These are phyloP conservation scores for Gymnosoma rotundatum DNA, from an alignment of 2,888 invertebrate species.

Conservation along the genomic window DNA sequence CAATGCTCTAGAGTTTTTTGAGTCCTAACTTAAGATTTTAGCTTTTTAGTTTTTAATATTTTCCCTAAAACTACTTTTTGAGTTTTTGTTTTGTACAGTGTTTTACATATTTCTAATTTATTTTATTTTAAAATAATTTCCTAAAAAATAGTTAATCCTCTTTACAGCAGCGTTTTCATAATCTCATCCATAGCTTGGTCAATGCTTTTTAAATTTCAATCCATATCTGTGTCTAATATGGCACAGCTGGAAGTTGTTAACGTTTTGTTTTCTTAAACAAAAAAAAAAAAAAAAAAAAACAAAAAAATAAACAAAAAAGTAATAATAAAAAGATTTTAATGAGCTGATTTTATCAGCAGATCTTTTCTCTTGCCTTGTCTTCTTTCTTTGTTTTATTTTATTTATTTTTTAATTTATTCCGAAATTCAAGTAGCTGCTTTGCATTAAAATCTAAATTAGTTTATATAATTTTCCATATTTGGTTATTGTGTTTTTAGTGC, in stretches of 20 bases:
- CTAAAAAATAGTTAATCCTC: slow-evolving; percentile 2
- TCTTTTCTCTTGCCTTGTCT: slow-evolving; percentile 16
- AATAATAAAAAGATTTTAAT: slow-evolving; percentile 34
- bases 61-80: too few species aligned
- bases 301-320: not conserved
- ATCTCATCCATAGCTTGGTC: slow-evolving; percentile 10
- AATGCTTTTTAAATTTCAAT: slow-evolving; percentile 28
- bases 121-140: too few species aligned
- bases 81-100: too few species aligned
- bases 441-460: slow-evolving; percentile 59
- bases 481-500: slow-evolving; percentile 25
- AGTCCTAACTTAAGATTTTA: too few species aligned
- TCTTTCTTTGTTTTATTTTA: slow-evolving; percentile 3
- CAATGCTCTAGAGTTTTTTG: too few species aligned
- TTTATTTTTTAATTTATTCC: slow-evolving; percentile 56
- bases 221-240: slow-evolving; percentile 16
- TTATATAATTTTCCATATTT: slow-evolving; percentile 10
- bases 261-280: slow-evolving; percentile 37
- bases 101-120: too few species aligned
- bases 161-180: slow-evolving; percentile 19
- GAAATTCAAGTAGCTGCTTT: slow-evolving; percentile 69
- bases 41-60: too few species aligned
- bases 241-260: slow-evolving; percentile 60
- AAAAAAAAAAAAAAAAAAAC: not conserved
- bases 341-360: slow-evolving; percentile 47